phyloP scores from a whole-genome alignment of 2,113 vertebrate species.

The Hipposideros armiger region DNA sequence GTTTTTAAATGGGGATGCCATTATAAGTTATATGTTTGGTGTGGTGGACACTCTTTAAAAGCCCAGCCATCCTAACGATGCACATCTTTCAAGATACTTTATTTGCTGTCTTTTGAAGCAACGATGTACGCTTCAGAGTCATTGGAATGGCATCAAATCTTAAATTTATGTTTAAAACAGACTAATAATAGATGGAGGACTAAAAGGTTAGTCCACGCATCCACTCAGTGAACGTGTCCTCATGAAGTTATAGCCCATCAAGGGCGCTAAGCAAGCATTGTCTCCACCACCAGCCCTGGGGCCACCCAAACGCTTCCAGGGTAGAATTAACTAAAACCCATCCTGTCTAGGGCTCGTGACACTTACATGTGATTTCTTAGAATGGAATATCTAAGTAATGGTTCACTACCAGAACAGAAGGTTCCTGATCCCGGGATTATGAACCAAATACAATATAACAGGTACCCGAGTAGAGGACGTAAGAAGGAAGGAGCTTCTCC shows the following conservation, averaged over 20 bases:
- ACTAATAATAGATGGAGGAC: constrained; percentile 5
- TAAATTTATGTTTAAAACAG: constrained; percentile 56
- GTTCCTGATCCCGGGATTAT: neutral
- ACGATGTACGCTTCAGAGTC: neutral
- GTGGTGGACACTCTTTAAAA: neutral
- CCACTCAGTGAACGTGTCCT: neutral
- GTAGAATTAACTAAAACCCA: neutral
- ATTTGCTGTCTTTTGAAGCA: neutral
- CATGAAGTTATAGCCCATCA: neutral
- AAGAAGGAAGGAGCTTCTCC: neutral
- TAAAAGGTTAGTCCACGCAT: neutral
- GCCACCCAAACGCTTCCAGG: neutral
- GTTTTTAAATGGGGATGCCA: neutral
- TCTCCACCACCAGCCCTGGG: neutral
- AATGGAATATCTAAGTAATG: neutral
- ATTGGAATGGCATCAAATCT: constrained; percentile 46
- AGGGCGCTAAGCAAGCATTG: neutral
- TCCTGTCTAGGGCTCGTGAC: neutral
- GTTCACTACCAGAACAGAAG: neutral
- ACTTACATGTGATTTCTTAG: neutral
- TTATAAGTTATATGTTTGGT: neutral
- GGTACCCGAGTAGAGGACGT: neutral
- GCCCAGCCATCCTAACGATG: neutral
- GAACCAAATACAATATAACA: neutral
- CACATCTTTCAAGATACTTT: constrained; percentile 7